These are phyloP conservation scores for Salminus brasiliensis DNA, from an alignment of 2,113 vertebrate species.

Conservation along the genomic window DNA sequence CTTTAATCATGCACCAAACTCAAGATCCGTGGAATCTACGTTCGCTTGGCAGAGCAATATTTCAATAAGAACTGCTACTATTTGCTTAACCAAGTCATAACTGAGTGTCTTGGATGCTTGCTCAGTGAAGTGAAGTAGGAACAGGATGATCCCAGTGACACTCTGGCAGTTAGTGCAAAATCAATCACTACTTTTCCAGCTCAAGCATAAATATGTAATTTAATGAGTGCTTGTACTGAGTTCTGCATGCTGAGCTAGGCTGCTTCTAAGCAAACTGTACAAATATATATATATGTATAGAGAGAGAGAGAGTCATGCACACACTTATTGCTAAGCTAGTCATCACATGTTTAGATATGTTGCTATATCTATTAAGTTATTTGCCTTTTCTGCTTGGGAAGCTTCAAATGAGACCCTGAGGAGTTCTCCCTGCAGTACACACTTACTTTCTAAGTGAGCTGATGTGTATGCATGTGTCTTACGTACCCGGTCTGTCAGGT, in stretches of 20 bases:
- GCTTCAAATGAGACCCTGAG: not conserved
- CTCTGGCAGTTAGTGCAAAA: not conserved
- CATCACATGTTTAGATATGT: too few species aligned
- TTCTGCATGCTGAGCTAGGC: not conserved
- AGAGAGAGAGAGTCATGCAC: too few species aligned
- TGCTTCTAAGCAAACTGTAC: too few species aligned
- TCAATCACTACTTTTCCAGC: not conserved
- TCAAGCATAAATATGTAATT: not conserved
- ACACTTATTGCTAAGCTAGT: not conserved
- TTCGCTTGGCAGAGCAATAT: not conserved
- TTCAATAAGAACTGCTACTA: not conserved
- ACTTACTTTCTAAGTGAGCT: too few species aligned
- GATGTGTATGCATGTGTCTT: not conserved
- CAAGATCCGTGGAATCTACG: not conserved
- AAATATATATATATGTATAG: too few species aligned
- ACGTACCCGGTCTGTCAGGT: constrained; percentile 90
- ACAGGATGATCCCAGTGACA: constrained; percentile 2
- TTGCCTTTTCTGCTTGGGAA: not conserved
- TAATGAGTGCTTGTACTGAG: not conserved
- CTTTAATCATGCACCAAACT: too few species aligned
- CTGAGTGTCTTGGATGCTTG: not conserved
- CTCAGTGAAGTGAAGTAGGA: not conserved
- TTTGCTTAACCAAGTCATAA: not conserved
- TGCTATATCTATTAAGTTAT: not conserved
- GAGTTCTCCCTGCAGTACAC: too few species aligned